Conservation (phyloP, 1,140 invertebrate genomes). For the Plectrocnemia conspersa region DNA sequence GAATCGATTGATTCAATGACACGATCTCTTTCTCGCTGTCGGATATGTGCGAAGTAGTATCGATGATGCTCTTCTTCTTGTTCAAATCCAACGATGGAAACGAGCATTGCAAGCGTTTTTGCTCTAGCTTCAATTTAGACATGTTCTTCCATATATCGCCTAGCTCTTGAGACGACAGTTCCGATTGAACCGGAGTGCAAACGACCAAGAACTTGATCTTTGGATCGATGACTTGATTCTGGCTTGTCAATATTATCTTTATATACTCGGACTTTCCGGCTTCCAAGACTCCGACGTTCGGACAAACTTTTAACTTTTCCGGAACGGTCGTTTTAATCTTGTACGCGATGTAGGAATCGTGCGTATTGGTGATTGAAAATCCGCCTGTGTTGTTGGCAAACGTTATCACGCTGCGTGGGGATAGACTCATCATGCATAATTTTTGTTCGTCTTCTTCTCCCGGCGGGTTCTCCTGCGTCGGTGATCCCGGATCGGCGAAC, state of each 20-base stretch:
- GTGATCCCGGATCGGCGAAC: conserved; percentile 48
- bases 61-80: conserved; percentile 40
- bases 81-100: conserved; percentile 42
- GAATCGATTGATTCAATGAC: not conserved
- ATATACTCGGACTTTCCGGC: conserved; percentile 53
- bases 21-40: conserved; percentile 4
- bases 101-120: conserved; percentile 47
- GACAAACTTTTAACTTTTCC: conserved; percentile 85
- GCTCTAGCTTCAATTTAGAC: conserved; percentile 43
- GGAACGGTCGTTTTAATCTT: conserved; percentile 73
- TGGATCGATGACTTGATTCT: conserved; percentile 40
- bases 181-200: conserved; percentile 44
- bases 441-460: conserved; percentile 39
- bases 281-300: conserved; percentile 70
- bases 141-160: conserved; percentile 46
- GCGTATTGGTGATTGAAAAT: conserved; percentile 64
- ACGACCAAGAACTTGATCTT: conserved; percentile 49
- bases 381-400: conserved; percentile 61
- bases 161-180: conserved; percentile 41
- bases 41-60: not conserved
- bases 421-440: conserved; percentile 49
- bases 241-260: conserved; percentile 42
- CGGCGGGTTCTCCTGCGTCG: conserved; percentile 10
- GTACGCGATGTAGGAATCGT: conserved; percentile 63
- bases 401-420: conserved; percentile 56